Conservation (phyloP, 2,797 vertebrate genomes). For the Brotula barbata region DNA sequence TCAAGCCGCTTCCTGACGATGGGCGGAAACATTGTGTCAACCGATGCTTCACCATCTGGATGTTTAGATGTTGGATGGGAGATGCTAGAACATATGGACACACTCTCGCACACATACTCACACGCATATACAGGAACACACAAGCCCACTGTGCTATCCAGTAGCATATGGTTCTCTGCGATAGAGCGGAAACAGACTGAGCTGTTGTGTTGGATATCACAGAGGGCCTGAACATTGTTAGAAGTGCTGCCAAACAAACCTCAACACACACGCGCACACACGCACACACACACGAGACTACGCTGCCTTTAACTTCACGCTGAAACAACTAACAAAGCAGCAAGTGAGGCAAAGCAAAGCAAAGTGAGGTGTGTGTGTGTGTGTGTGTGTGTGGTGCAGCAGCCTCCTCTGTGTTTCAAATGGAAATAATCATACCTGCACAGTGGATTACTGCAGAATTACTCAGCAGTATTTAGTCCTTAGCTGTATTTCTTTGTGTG, state of each 20-base stretch:
- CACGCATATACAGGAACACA: constrained; percentile 1
- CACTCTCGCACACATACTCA: constrained; percentile 26
- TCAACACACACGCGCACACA: constrained; percentile 39
- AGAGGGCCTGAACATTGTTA: constrained; percentile 62
- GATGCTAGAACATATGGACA: constrained; percentile 61
- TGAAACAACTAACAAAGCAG: constrained; percentile 41
- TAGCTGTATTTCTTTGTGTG: not conserved
- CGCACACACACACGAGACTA: constrained; percentile 26
- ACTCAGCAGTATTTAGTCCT: constrained; percentile 17
- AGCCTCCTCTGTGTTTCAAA: constrained; percentile 16
- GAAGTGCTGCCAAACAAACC: constrained; percentile 72
- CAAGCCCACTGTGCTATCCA: constrained; percentile 31
- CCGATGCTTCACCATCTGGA: constrained; percentile 68
- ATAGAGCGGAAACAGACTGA: constrained; percentile 68
- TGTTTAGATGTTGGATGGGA: constrained; percentile 63
- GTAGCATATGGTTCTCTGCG: constrained; percentile 74
- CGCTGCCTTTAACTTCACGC: constrained; percentile 11
- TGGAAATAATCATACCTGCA: constrained; percentile 35
- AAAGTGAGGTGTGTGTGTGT: constrained; percentile 6
- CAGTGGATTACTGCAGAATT: not conserved
- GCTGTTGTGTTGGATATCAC: constrained; percentile 60
- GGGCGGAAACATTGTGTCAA: constrained; percentile 55
- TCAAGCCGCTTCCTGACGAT: constrained; percentile 48
- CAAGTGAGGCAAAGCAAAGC: constrained; percentile 23
- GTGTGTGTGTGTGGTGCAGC: constrained; percentile 6